Conservation (phyloP, 2,888 invertebrate species). For the Mesorhabditis belari region DNA sequence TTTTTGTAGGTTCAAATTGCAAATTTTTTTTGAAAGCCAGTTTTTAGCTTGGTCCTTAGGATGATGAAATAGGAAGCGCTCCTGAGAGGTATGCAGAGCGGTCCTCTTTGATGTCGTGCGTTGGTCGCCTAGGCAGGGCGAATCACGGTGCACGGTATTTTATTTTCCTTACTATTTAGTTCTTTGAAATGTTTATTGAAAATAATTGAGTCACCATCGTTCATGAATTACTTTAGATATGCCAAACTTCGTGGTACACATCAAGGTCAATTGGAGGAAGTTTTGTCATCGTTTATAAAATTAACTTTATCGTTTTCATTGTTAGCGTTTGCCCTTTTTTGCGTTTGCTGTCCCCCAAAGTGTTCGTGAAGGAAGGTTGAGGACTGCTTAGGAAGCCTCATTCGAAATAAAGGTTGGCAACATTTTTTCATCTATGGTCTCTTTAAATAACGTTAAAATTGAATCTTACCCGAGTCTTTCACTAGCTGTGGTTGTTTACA, state of each 20-base stretch:
- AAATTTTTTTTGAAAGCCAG: too few relatives aligned
- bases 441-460: too few relatives aligned
- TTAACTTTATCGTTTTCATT: background rate
- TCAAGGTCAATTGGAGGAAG: slow-evolving; percentile 65
- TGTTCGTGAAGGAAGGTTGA: slow-evolving; percentile 17
- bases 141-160: slow-evolving; percentile 89
- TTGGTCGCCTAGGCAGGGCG: slow-evolving; percentile 79
- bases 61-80: slow-evolving; percentile 35
- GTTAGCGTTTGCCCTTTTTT: slow-evolving; percentile 75
- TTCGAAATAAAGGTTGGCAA: slow-evolving; percentile 26
- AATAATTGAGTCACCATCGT: too few relatives aligned
- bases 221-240: slow-evolving; percentile 80
- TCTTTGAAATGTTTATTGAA: too few relatives aligned
- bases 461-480: too few relatives aligned
- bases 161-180: too few relatives aligned
- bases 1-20: background rate
- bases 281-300: too few relatives aligned
- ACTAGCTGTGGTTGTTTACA: too few relatives aligned
- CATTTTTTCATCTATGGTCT: too few relatives aligned
- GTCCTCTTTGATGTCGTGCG: slow-evolving; percentile 61
- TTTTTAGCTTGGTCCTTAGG: slow-evolving; percentile 59
- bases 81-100: slow-evolving; percentile 24
- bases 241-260: slow-evolving; percentile 73
- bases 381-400: slow-evolving; percentile 29
- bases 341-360: slow-evolving; percentile 38